Conservation (phyloP, 2,888 invertebrate genomes). For the Leptura quadrifasciata region DNA sequence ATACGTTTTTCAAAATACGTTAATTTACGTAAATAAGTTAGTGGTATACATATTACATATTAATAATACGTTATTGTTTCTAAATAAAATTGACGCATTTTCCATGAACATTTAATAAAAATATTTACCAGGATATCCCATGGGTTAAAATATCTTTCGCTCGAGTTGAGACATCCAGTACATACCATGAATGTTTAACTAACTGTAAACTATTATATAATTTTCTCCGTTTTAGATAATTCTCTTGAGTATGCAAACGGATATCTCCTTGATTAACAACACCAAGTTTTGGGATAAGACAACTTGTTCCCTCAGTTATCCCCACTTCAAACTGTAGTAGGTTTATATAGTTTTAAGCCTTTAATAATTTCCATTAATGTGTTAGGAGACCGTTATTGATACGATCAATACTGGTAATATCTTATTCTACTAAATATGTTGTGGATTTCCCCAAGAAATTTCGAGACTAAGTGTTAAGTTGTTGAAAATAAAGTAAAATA, state of each 20-base stretch:
- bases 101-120: no score
- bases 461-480: no score
- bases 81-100: no score
- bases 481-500: not conserved
- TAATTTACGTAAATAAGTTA: no score
- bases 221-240: not conserved
- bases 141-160: no score
- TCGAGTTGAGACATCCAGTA: no score
- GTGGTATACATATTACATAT: no score
- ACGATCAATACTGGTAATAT: not conserved
- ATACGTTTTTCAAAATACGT: no score
- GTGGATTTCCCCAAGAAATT: not conserved
- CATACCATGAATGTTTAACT: not conserved
- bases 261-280: conserved; percentile 7
- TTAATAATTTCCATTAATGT: not conserved
- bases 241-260: not conserved
- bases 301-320: not conserved
- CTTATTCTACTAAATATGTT: not conserved
- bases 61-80: no score
- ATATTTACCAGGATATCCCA: no score
- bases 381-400: not conserved
- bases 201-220: not conserved
- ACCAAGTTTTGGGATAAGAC: not conserved
- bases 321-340: not conserved
- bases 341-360: conserved; percentile 7